A percentile compares a stretch with the other conserved stretches of the same genome.
phyloP scores from a whole-genome alignment of 2,797 vertebrate species.

The Acrossocheilus wenchowensis region DNA sequence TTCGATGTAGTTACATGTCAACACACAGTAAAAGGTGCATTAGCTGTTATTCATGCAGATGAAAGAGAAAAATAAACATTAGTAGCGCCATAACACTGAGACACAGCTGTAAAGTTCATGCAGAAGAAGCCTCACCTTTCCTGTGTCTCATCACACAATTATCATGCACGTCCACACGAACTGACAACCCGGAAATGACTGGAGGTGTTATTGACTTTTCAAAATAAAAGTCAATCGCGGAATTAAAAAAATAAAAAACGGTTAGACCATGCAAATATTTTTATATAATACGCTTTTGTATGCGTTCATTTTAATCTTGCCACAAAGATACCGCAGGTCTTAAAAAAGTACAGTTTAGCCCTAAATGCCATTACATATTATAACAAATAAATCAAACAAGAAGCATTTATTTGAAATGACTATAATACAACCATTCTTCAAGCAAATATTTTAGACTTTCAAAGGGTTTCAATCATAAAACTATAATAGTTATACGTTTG shows the following conservation, averaged over 20 bases:
- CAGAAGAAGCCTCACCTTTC: slow-evolving; percentile 34
- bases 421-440: too few relatives aligned
- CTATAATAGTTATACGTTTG: too few relatives aligned
- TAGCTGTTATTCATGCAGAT: neutral
- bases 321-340: neutral
- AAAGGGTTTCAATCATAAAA: too few relatives aligned
- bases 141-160: slow-evolving; percentile 10
- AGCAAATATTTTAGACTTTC: too few relatives aligned
- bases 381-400: neutral
- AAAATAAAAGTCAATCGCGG: slow-evolving; percentile 38
- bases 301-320: neutral
- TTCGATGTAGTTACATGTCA: neutral
- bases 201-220: neutral
- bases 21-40: neutral
- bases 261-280: neutral
- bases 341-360: neutral
- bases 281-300: neutral
- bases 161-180: slow-evolving; percentile 19
- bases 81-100: neutral
- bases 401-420: too few relatives aligned
- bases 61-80: neutral
- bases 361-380: neutral
- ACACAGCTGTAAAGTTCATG: neutral
- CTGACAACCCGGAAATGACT: slow-evolving; percentile 21
- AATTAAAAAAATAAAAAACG: neutral